Evolutionary conservation across 2,113 vertebrate species (phyloP), one percentile per base, ranked within the genome.

Genomic region (Onychostruthus taczanowskii): DNA sequence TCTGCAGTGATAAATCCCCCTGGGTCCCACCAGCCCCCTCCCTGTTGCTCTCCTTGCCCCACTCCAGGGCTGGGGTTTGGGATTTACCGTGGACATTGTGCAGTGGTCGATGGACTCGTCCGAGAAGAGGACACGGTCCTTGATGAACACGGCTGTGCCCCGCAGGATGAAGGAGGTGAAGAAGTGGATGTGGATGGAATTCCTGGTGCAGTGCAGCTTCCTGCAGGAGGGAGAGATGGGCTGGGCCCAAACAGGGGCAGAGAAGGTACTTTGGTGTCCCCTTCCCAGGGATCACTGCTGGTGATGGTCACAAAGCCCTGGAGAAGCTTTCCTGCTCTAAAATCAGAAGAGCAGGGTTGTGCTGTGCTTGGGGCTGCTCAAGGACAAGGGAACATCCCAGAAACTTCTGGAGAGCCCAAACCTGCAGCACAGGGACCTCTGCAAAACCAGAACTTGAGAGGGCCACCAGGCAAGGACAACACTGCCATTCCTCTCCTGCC

Each of bases 141-240:
- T 99, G 80, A 98, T 94, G 93, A 99, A 98, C 33, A 99, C 98
- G 0, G 98, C 98, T 1, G 95, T 97, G 59, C 98, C 98, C 11
- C 98, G 97, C 91, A 99, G 97, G 47, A 99, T 94, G 82, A 99
- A 99, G 68, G 99, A 99, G 58, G 97, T 92, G 95, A 99, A 99
- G 70, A 99, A 97, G 96, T 99, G 98, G 94, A 99, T 96, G 97
- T 99, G 99, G 95, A 99, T 99, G 96, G 98, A 99, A 91, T 99
- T 99, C 85, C 98, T 98, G 94, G 98, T 98, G 87, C 99, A 99
- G 77, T 97, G 98, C 85, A 99, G 98, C 95, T 99, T 99, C 93
- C 99, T 99, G 87, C 0, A 6, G 75, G 55, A 62, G 39, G 52
- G 31, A 83, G 31, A 76, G 81, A 44, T 2, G 7, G 11, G 31